Evolutionary conservation across 2,888 invertebrate species (phyloP).

Genomic region (Lepidochitona cinerea): DNA sequence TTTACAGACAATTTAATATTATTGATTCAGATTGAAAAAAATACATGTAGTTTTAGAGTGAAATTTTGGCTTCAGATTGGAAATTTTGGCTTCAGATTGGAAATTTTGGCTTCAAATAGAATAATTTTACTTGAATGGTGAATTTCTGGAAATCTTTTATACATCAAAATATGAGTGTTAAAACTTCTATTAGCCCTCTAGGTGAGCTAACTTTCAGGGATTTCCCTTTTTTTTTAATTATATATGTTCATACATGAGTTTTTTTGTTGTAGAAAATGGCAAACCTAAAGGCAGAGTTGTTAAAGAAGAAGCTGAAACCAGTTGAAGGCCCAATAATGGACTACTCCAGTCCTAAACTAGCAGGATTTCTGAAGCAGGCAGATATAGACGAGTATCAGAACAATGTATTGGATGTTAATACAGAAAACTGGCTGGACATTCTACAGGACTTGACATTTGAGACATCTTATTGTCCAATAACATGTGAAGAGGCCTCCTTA

Average conservation of each 20-base stretch:
- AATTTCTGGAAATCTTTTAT: no score
- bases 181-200: no score
- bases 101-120: no score
- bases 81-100: no score
- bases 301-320: conserved; percentile 42
- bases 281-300: conserved; percentile 41
- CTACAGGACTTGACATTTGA: conserved; percentile 49
- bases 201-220: no score
- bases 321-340: conserved; percentile 44
- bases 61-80: no score
- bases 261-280: neutral
- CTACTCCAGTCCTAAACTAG: conserved; percentile 50
- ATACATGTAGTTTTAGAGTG: no score
- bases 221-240: neutral
- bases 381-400: conserved; percentile 51
- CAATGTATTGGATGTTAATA: conserved; percentile 51
- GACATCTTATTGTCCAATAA: conserved; percentile 43
- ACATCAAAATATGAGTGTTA: no score
- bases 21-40: no score
- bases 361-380: conserved; percentile 44
- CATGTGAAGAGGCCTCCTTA: conserved; percentile 42
- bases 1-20: no score
- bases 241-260: neutral
- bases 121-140: no score
- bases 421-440: conserved; percentile 50